phyloP scores from a whole-genome alignment of 2,888 invertebrate species.

The Luperina testacea region DNA sequence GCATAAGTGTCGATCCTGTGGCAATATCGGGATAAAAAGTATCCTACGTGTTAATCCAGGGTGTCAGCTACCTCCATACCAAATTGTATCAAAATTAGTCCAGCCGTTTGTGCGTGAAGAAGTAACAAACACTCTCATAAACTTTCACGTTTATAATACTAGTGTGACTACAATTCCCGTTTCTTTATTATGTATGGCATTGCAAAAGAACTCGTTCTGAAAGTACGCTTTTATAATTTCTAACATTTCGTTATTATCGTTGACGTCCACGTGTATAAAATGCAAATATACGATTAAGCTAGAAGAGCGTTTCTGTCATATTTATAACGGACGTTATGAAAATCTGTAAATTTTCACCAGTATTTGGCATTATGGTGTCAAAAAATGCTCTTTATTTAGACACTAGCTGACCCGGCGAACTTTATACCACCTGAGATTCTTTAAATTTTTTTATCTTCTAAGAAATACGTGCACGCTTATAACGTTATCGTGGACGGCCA shows the following conservation, averaged over 20 bases:
- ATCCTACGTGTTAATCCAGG: too few relatives aligned
- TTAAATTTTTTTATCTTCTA: background rate
- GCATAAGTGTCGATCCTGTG: too few relatives aligned
- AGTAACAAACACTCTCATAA: too few relatives aligned
- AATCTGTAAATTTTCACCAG: background rate
- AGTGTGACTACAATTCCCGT: background rate
- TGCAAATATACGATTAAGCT: background rate
- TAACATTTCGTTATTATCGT: background rate
- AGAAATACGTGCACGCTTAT: background rate
- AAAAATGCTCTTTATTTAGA: background rate
- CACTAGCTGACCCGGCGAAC: too few relatives aligned
- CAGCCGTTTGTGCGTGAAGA: too few relatives aligned
- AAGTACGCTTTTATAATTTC: background rate
- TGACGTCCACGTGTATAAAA: background rate
- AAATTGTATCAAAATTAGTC: too few relatives aligned
- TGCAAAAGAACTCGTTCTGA: slow-evolving; percentile 3
- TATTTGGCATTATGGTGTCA: background rate
- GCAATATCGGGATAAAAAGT: too few relatives aligned
- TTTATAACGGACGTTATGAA: too few relatives aligned
- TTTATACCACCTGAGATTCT: too few relatives aligned
- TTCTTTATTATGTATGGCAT: background rate
- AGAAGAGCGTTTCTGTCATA: background rate
- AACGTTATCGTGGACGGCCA: background rate
- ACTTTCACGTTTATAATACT: too few relatives aligned
- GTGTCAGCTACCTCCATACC: too few relatives aligned